These are phyloP conservation scores for Brenthis hecate DNA, from an alignment of 2,888 invertebrate genomes.

Conservation along the genomic window DNA sequence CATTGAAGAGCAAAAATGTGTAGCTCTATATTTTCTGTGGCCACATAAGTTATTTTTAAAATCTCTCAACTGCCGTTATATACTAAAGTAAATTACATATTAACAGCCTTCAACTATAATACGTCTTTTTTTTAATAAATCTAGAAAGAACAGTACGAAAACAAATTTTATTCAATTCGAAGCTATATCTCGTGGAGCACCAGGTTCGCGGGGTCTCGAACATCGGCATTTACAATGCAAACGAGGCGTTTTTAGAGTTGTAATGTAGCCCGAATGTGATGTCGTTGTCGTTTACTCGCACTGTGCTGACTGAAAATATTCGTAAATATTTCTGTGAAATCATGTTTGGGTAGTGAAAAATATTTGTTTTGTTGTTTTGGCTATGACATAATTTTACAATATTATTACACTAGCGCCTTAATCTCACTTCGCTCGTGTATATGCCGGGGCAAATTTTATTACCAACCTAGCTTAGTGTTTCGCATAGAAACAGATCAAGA, in stretches of 20 bases:
- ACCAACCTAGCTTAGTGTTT: no score
- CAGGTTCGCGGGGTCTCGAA: constrained; percentile 7
- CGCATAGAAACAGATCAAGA: no score
- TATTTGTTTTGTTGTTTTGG: constrained; percentile 5
- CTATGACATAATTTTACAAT: not conserved
- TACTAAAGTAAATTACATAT: no score
- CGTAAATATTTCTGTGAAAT: constrained; percentile 21
- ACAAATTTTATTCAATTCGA: not conserved
- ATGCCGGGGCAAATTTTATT: no score
- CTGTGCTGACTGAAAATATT: constrained; percentile 11
- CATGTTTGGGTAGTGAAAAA: not conserved
- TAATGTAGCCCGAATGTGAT: constrained; percentile 33
- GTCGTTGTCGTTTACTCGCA: constrained; percentile 24
- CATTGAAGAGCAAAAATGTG: no score
- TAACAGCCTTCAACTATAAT: no score
- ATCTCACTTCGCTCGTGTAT: no score
- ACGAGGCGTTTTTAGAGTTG: constrained; percentile 34
- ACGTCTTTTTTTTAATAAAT: not conserved
- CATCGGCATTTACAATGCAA: constrained; percentile 37
- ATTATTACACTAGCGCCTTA: no score
- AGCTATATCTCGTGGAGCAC: constrained; percentile 1
- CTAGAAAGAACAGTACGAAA: not conserved
- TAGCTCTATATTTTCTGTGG: no score
- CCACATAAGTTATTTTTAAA: no score
- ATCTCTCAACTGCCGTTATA: no score